Percentiles rank a stretch among this genome's conserved stretches.
Evolutionary conservation across 2,888 invertebrate species (phyloP).

Genomic region (Pachymerium ferrugineum): DNA sequence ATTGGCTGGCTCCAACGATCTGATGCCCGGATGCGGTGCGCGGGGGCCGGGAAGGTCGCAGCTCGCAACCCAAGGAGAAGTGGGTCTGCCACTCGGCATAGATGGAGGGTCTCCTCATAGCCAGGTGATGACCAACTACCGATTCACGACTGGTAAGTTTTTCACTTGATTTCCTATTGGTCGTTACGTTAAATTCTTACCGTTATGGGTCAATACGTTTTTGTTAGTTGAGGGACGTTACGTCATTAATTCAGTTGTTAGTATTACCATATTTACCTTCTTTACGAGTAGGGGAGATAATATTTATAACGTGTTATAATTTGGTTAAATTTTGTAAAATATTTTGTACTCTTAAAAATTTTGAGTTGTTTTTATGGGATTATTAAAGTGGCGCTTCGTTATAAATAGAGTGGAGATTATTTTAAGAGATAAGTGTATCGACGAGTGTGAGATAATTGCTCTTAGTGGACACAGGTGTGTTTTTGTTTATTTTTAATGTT

Average conservation of each 20-base stretch:
- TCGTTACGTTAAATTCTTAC: background rate
- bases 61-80: slow-evolving; percentile 7
- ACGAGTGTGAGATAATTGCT: slow-evolving; percentile 1
- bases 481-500: background rate
- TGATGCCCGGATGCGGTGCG: slow-evolving; percentile 10
- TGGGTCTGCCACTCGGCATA: background rate
- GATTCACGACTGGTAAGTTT: background rate
- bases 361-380: background rate
- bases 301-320: no score
- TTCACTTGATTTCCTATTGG: background rate
- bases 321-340: no score
- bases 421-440: background rate
- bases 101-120: background rate
- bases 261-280: no score
- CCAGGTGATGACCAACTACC: slow-evolving; percentile 9
- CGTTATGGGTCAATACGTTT: no score
- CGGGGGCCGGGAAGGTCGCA: slow-evolving; percentile 9
- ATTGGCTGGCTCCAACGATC: background rate
- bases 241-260: no score
- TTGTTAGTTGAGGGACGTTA: no score
- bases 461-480: background rate
- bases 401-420: background rate
- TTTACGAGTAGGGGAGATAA: no score
- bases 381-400: background rate
- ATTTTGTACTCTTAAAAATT: no score